These are phyloP conservation scores for Pachydiplax longipennis DNA, from an alignment of 2,888 invertebrate species.

Conservation along the genomic window DNA sequence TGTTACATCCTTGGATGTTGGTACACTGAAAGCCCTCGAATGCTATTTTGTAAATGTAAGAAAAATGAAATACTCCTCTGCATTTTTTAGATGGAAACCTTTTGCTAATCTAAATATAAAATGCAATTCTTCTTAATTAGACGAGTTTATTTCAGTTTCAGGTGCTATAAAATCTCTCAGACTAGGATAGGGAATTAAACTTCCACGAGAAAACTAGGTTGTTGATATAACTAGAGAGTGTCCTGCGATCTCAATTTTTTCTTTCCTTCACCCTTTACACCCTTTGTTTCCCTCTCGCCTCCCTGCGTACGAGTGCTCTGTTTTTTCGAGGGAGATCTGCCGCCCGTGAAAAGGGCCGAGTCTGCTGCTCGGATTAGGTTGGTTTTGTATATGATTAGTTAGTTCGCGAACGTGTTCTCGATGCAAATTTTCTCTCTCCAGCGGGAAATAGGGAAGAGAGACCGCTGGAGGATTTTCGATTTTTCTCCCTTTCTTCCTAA, in stretches of 20 bases:
- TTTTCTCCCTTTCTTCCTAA: not conserved
- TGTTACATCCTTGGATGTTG: no score
- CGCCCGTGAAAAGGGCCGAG: not conserved
- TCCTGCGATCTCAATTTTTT: not conserved
- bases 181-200: not conserved
- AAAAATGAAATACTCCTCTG: no score
- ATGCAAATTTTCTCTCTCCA: not conserved
- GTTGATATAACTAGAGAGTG: not conserved
- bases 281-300: not conserved
- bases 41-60: no score
- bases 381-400: slow-evolving; percentile 20
- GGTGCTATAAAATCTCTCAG: not conserved
- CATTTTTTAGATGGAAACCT: no score
- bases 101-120: no score
- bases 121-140: no score
- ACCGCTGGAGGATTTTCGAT: not conserved
- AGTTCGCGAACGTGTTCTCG: not conserved
- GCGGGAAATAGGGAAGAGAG: not conserved
- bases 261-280: not conserved
- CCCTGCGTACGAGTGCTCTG: not conserved
- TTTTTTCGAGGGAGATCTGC: not conserved
- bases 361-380: slow-evolving; percentile 9
- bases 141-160: no score
- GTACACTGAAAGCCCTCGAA: no score
- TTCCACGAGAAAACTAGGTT: not conserved